phyloP scores from a whole-genome alignment of 2,888 invertebrate species.

The Lepas anatifera region DNA sequence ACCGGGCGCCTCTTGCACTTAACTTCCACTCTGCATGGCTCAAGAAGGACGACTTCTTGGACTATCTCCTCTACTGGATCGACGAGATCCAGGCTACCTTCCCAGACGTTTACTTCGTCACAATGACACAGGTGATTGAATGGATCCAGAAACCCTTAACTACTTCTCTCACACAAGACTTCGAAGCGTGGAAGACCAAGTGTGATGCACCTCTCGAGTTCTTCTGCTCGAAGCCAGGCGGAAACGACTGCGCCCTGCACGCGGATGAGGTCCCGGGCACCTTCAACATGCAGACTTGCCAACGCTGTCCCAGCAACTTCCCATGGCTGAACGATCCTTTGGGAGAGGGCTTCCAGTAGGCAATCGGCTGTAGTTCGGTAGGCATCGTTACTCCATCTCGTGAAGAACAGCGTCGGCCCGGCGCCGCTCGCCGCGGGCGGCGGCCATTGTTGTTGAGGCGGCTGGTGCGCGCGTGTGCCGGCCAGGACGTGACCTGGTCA shows the following conservation, averaged over 20 bases:
- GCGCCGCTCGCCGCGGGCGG: no score
- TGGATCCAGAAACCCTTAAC: slow-evolving; percentile 90
- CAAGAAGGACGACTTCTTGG: slow-evolving; percentile 80
- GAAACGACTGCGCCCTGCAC: slow-evolving; percentile 78
- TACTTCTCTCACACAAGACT: slow-evolving; percentile 70
- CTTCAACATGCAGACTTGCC: slow-evolving; percentile 82
- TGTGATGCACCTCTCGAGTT: slow-evolving; percentile 72
- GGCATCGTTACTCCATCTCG: slow-evolving; percentile 9
- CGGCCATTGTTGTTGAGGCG: background rate
- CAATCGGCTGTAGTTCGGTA: no score
- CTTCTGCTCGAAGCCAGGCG: slow-evolving; percentile 78
- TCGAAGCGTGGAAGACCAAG: slow-evolving; percentile 90
- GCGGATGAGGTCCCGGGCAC: slow-evolving; percentile 89
- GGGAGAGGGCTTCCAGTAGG: slow-evolving; percentile 80
- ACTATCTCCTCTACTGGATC: slow-evolving; percentile 86
- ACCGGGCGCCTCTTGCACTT: slow-evolving; percentile 74
- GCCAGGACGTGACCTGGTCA: no score
- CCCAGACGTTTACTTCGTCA: slow-evolving; percentile 85
- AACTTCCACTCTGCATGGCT: slow-evolving; percentile 92
- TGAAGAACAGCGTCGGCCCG: no score
- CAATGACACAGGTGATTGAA: slow-evolving; percentile 84
- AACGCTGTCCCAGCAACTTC: slow-evolving; percentile 86
- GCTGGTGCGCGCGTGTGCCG: no score
- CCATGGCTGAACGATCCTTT: slow-evolving; percentile 90
- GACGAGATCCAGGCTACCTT: slow-evolving; percentile 73